A percentile compares a stretch with the other conserved stretches of the same genome.
Conservation (phyloP, 2,888 invertebrate species). For the Nemurella pictetii region DNA sequence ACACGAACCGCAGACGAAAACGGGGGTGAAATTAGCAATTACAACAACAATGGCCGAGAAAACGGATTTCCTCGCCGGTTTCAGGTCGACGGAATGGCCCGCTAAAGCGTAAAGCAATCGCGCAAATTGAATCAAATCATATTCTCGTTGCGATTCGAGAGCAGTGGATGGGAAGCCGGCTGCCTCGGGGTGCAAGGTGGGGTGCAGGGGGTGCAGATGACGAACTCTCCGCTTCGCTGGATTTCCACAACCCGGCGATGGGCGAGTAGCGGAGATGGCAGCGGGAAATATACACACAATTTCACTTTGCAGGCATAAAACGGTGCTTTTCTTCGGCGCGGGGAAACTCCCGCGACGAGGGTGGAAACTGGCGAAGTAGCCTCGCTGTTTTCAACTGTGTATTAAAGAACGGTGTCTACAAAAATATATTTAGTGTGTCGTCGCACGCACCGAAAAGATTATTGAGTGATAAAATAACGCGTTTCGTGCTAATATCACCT, state of each 20-base stretch:
- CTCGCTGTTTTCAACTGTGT: neutral
- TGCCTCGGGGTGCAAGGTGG: neutral
- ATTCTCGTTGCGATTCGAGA: neutral
- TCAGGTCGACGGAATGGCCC: neutral
- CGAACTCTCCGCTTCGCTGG: neutral
- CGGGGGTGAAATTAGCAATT: neutral
- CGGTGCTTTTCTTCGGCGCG: neutral
- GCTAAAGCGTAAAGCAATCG: neutral
- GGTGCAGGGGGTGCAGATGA: neutral
- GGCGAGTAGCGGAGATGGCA: neutral
- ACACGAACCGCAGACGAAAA: neutral
- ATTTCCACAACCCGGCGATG: neutral
- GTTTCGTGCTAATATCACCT: too few species aligned
- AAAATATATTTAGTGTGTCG: neutral
- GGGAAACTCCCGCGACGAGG: neutral
- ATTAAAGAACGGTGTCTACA: neutral
- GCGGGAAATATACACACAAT: neutral
- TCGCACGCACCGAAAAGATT: neutral
- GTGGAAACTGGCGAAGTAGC: neutral
- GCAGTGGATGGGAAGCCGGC: too few species aligned
- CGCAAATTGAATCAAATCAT: neutral
- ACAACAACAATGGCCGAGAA: neutral
- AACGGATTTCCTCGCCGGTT: neutral
- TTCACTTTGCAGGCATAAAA: neutral
- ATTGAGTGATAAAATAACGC: neutral